Base-by-base conservation (phyloP, 2,888 invertebrate species). In the Cordilura impudica region DNA sequence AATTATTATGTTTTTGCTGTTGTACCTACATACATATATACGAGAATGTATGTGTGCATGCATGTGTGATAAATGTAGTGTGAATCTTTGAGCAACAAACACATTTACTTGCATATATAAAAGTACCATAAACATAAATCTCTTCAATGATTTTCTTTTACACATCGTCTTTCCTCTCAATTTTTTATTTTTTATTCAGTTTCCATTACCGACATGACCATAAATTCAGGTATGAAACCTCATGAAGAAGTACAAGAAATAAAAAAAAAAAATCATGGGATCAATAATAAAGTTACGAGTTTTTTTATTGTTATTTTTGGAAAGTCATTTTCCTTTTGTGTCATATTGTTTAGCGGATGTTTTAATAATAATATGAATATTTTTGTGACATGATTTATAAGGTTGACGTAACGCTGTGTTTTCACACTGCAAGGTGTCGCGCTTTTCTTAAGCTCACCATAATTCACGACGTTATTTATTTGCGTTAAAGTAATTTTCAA, bases 211-310 rank as follows among this genome's bases (percentile, higher is more conserved):
- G 31, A 45, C 14, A 56, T 56, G 31, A 19, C 35, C 58, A 18
- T 56, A 35, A 69, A 23, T 49, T 47, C 35, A 58, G 56, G 35
- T 69, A 69, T 23, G 2, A 49, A 23, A n/a, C 56, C 14, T 43
- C 45, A 16, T 43, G 14, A 8, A 29, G 8, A 35, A 7, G 19
- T 16, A 29, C n/a, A 16, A 21, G 18, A 49, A 58, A 7, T 14
- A 53, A n/a, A 60, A 23, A 45, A 56, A 19, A 60, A 26, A 47
- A 35, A 39, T 60, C 49, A 51, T 19, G 60, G 39, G 39, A 70
- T 39, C 60, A 39, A 39, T 45, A 60, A 60, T 16, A 51, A 58
- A 43, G 51, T 51, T 69, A 26, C 12, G n/a, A 49, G 23, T 19
- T 18, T 23, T 47, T 35, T 2, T 29, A 56, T 10, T 6, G n/a